Evolutionary conservation across 2,797 vertebrate genomes (phyloP).

Genomic region (Bradypus variegatus): DNA sequence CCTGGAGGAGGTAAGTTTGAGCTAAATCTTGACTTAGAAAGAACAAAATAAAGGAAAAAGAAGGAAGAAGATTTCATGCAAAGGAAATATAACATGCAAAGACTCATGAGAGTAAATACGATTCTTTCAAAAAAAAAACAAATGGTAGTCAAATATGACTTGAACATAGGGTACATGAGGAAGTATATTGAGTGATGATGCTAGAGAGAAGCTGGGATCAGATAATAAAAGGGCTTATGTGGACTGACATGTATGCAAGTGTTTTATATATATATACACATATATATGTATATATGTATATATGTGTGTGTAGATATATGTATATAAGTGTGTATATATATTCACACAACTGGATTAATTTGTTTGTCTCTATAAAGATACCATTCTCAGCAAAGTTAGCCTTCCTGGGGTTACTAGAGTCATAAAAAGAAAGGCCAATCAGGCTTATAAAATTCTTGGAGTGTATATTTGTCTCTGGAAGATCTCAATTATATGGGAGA

Average conservation of each 20-base stretch:
- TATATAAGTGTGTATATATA: neutral
- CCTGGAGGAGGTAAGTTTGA: neutral
- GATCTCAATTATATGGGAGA: neutral
- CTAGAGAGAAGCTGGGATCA: neutral
- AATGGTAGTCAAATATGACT: neutral
- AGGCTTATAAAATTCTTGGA: neutral
- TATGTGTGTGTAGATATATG: neutral
- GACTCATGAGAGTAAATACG: neutral
- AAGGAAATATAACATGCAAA: neutral
- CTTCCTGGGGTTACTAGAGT: neutral
- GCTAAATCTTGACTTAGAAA: neutral
- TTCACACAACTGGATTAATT: neutral
- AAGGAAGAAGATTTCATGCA: neutral
- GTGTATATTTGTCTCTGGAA: neutral
- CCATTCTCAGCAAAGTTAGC: neutral
- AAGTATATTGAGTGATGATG: neutral
- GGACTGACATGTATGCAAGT: neutral
- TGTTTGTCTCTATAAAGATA: neutral
- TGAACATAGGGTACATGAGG: neutral
- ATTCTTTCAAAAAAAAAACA: neutral
- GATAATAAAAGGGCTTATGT: neutral
- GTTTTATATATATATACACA: neutral
- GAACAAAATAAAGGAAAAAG: neutral
- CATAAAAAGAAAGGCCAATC: neutral
- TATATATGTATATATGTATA: neutral